Base-by-base conservation (phyloP, 1,140 invertebrate genomes). In the Campoletis sonorensis region DNA sequence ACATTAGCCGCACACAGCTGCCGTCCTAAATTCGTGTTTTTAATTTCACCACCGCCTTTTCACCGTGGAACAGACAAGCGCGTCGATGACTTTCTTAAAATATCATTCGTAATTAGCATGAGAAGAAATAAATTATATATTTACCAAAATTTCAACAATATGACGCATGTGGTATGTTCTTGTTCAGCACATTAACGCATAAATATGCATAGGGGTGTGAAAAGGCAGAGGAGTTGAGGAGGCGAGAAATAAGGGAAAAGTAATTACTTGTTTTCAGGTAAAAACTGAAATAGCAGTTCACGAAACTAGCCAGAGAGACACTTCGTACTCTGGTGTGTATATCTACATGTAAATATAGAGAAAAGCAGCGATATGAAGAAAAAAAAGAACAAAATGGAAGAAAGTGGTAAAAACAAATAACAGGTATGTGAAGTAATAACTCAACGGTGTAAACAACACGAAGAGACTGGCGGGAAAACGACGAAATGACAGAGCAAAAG, bases 1-100 rank as follows among this genome's bases (percentile, higher is more conserved):
- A 23, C 71, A 40, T 73, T 73, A 73, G 27, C n/a, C 40, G n/a
- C 1, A 11, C 68, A n/a, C 71, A 73, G 71, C 71, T 73, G 71
- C 4, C 68, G 16, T 58, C 18, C 61, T 27, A 67, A 67, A 30
- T 67, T 10, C 18, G 21, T 73, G 26, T 73, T 73, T 72, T 49
- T 26, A 45, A 73, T 23, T 40, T 49, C n/a, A 21, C 18, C 11
- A 15, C 71, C 40, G 33, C 4, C 40, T 13, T 71, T 37, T n/a
- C 3, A 23, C n/a, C 13, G 61, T 67, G 23, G 23, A 26, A 26
- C 23, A 4, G 4, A 67, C 61, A 10, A 26, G 1, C 61, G n/a
- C 13, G 21, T 27, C 21, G 61, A 27, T 27, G 61, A 23, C 15
- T 67, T 67, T 27, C 61, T 67, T 67, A 23, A 27, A 67, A 27